phyloP scores from a whole-genome alignment of 2,113 vertebrate species.

The Cryptotis parvus region DNA sequence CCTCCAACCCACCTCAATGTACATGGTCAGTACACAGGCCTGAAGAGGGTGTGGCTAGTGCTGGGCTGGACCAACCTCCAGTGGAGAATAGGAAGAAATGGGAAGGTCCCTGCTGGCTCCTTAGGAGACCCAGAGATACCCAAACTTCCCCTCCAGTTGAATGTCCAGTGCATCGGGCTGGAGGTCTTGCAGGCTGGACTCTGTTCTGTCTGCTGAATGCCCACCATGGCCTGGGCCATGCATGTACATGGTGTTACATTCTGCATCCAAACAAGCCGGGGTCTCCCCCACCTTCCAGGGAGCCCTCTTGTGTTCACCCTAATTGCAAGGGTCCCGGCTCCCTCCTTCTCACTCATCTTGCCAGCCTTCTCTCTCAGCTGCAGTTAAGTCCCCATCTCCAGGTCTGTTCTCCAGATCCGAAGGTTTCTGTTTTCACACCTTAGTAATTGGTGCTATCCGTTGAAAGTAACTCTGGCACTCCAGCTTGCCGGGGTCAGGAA shows the following conservation, averaged over 20 bases:
- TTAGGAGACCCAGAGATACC: neutral
- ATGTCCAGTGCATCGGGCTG: too few relatives aligned
- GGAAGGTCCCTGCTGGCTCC: too few relatives aligned
- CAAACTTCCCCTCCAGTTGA: neutral
- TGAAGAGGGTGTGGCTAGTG: too few relatives aligned
- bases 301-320: neutral
- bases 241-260: too few relatives aligned
- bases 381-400: constrained; percentile 79
- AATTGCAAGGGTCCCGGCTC: neutral
- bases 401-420: constrained; percentile 83
- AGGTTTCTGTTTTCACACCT: constrained; percentile 89
- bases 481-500: constrained; percentile 85
- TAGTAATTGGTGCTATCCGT: constrained; percentile 89
- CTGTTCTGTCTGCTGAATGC: too few relatives aligned
- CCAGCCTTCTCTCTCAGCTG: constrained; percentile 76
- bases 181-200: too few relatives aligned
- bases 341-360: neutral
- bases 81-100: too few relatives aligned
- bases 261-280: neutral
- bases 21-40: too few relatives aligned
- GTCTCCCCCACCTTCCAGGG: rapidly evolving
- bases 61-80: too few relatives aligned
- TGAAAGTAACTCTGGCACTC: constrained; percentile 86
- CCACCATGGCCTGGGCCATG: too few relatives aligned
- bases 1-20: too few relatives aligned